phyloP scores from a whole-genome alignment of 2,113 vertebrate genomes.

The Ondatra zibethicus region DNA sequence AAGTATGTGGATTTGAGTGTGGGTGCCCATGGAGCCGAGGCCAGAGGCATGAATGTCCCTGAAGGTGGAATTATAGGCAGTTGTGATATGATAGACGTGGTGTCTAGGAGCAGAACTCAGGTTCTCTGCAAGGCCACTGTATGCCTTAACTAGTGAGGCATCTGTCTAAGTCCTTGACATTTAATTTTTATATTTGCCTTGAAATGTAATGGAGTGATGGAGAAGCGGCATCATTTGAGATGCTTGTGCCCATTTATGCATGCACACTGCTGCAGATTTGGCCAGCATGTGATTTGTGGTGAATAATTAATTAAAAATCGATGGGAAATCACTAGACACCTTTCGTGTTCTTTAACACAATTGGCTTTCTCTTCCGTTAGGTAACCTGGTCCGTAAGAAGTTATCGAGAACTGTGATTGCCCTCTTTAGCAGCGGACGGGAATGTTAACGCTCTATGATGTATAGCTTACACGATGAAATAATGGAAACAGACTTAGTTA shows the following conservation, averaged over 20 bases:
- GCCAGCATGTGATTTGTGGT: neutral
- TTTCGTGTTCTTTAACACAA: neutral
- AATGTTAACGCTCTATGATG: neutral
- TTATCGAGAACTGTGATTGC: neutral
- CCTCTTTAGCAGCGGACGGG: slow-evolving; percentile 18
- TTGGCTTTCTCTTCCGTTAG: neutral
- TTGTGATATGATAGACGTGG: neutral
- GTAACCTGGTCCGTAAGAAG: neutral
- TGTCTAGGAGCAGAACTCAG: neutral
- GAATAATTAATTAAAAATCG: neutral
- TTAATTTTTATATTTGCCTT: slow-evolving; percentile 30
- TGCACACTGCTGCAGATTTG: neutral
- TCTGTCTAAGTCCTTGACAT: neutral
- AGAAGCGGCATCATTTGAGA: neutral
- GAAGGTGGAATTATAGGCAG: neutral
- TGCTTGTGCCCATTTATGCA: accelerated
- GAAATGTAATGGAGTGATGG: neutral
- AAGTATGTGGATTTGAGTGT: neutral
- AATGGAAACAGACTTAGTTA: slow-evolving; percentile 27
- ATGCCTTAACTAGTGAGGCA: no score
- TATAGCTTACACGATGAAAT: neutral
- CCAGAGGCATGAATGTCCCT: neutral
- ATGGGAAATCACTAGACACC: neutral
- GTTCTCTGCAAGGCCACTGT: neutral
- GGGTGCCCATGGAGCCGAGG: neutral